phyloP scores from a whole-genome alignment of 2,888 invertebrate species.

The Gymnosoma rotundatum region DNA sequence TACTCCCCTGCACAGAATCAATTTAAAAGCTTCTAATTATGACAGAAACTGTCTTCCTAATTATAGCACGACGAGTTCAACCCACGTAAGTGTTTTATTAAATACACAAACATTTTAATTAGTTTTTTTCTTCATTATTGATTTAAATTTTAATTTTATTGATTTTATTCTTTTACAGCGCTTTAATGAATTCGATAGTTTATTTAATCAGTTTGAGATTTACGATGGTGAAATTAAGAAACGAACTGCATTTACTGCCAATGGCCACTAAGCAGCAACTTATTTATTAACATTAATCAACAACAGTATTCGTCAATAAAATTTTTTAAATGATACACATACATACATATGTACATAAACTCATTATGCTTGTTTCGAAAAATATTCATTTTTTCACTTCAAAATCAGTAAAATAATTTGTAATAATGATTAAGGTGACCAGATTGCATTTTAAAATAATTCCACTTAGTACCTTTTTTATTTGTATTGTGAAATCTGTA shows the following conservation, averaged over 20 bases:
- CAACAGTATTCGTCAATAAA: slow-evolving; percentile 44
- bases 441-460: not conserved
- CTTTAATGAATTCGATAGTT: slow-evolving; percentile 80
- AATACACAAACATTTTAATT: not conserved
- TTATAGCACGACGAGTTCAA: slow-evolving; percentile 68
- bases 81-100: slow-evolving; percentile 76
- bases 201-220: slow-evolving; percentile 78
- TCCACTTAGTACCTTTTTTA: too few relatives aligned
- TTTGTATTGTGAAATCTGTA: too few relatives aligned
- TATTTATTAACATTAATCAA: slow-evolving; percentile 51
- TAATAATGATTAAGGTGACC: slow-evolving; percentile 16
- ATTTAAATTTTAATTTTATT: slow-evolving; percentile 49
- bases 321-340: slow-evolving; percentile 10
- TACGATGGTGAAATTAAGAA: slow-evolving; percentile 70
- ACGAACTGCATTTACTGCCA: slow-evolving; percentile 41
- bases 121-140: not conserved
- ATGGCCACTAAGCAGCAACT: slow-evolving; percentile 32
- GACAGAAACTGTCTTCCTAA: slow-evolving; percentile 75
- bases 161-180: slow-evolving; percentile 74
- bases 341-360: too few relatives aligned
- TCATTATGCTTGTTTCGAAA: not conserved
- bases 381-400: not conserved
- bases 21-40: slow-evolving; percentile 39
- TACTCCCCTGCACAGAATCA: slow-evolving; percentile 70
- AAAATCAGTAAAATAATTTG: slow-evolving; percentile 24